phyloP scores from a whole-genome alignment of 2,113 vertebrate genomes.

The Sardina pilchardus region DNA sequence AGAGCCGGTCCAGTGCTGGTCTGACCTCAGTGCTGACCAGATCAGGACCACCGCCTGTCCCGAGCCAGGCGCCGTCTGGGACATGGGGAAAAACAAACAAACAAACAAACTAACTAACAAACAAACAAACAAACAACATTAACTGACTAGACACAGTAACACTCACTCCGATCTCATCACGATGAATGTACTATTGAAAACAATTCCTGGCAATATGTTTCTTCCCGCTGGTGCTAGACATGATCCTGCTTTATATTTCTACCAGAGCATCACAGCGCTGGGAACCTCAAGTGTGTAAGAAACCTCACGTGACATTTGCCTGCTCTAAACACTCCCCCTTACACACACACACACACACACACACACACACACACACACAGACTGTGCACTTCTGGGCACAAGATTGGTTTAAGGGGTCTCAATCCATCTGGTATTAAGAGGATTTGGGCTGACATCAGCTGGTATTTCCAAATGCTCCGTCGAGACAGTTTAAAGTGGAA shows the following conservation, averaged over 20 bases:
- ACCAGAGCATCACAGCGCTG: conserved; percentile 34
- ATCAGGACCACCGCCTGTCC: neutral
- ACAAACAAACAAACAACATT: neutral
- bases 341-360: neutral
- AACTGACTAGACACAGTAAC: neutral
- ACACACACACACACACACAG: neutral
- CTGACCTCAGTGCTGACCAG: neutral
- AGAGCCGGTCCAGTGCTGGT: neutral
- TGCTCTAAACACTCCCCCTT: neutral
- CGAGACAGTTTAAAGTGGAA: neutral
- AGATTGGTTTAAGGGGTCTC: neutral
- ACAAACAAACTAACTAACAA: too few relatives aligned
- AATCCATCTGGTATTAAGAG: neutral
- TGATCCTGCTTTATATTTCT: conserved; percentile 30
- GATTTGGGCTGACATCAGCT: neutral
- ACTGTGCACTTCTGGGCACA: neutral
- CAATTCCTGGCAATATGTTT: conserved; percentile 30
- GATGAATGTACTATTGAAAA: conserved; percentile 48
- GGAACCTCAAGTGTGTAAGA: neutral
- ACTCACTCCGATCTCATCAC: neutral
- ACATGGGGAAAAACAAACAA: neutral
- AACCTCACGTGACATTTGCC: neutral
- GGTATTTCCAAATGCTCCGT: neutral
- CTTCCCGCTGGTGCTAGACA: conserved; percentile 48
- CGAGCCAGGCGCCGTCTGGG: neutral